Evolutionary conservation across 2,797 vertebrate species (phyloP), one percentile per base, ranked within the genome.

Genomic region (Valencia hispanica): DNA sequence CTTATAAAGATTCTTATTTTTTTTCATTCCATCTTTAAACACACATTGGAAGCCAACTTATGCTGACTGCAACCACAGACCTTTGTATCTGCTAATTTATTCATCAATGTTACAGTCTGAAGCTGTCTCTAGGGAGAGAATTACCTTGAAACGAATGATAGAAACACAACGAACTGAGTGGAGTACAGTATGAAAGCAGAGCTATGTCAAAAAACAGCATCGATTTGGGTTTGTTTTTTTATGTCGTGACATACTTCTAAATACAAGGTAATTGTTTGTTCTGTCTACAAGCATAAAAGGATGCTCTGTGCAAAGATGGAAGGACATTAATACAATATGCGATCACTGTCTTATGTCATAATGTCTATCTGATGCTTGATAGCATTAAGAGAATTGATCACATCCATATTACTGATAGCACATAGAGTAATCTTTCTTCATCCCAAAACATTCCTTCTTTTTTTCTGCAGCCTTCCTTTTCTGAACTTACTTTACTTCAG

Each of bases 31-130:
- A 47, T 10, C 8, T 47, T 47, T 10, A 12, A 12, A 47, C 45
- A 47, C 8, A 47, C 45, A 6, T 47, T 10, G 5, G 12, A 14
- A 47, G 45, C 12, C 5, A 47, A 47, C 10, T 5, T 47, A 10
- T 9, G 2, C 45, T 12, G 2, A 14, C 8, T 47, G 45, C 9
- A 47, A 47, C 4, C 5, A 55, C 5, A n/a, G 66, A 20, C 59
- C 45, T 74, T 11, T 34, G 45, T 8, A 34, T 36, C 32, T 50
- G 68, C 14, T 77, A 41, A 79, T 77, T 47, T 75, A 85, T 79
- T 79, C 65, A 72, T 70, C 10, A 41, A 45, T 71, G 75, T 85
- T 68, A 75, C 78, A 77, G 39, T 68, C 76, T 75, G 45, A 50
- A 70, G 30, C 41, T 66, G 74, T 68, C 65, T 74, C 45, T 63